Percentiles rank a stretch among this genome's conserved stretches.
Evolutionary conservation across 2,797 vertebrate genomes (phyloP).

Genomic region (Darevskia nairensis): DNA sequence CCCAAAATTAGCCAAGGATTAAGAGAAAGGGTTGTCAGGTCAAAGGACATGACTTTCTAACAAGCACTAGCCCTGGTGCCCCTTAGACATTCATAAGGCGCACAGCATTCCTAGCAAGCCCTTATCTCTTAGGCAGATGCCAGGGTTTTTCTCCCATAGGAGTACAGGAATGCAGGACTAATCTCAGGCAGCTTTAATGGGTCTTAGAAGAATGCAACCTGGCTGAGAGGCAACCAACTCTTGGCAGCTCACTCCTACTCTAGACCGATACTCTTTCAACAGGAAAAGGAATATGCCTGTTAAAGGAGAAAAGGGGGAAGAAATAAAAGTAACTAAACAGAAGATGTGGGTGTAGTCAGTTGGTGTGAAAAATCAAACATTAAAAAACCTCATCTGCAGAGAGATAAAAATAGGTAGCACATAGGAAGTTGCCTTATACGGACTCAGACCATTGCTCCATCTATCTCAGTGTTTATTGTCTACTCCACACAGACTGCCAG

Average conservation of each 20-base stretch:
- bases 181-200: constrained; percentile 29
- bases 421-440: too few relatives aligned
- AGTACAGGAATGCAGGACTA: constrained; percentile 39
- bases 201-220: constrained; percentile 46
- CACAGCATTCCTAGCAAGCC: background rate
- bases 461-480: too few relatives aligned
- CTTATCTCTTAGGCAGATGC: background rate
- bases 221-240: constrained; percentile 43
- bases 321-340: constrained; percentile 27
- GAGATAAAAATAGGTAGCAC: constrained; percentile 55
- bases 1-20: background rate
- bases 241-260: constrained; percentile 47
- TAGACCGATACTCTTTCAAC: constrained; percentile 48
- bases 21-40: background rate
- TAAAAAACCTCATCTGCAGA: constrained; percentile 38
- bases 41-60: background rate
- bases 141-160: constrained; percentile 9
- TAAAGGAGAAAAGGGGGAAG: background rate
- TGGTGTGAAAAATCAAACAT: background rate
- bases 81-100: background rate
- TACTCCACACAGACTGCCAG: too few relatives aligned
- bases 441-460: too few relatives aligned
- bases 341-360: constrained; percentile 41
- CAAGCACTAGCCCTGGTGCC: background rate
- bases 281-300: constrained; percentile 11